Percentiles rank a stretch among this genome's conserved stretches.
phyloP scores from a whole-genome alignment of 2,888 invertebrate species.

The Empis livida region DNA sequence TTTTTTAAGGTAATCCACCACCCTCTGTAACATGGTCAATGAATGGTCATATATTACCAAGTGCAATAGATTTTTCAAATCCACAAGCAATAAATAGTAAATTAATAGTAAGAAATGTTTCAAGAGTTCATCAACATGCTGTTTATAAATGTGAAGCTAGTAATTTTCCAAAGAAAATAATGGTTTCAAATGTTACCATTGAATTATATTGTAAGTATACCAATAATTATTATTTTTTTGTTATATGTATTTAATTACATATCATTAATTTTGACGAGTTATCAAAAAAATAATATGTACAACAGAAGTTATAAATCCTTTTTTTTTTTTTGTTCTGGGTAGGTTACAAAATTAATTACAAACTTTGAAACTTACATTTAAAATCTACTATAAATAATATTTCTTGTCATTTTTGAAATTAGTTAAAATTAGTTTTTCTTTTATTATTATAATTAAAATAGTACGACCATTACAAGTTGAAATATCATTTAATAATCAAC shows the following conservation, averaged over 20 bases:
- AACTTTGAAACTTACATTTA: too few relatives aligned
- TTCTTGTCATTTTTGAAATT: too few relatives aligned
- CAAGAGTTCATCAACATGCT: slow-evolving; percentile 58
- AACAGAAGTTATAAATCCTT: too few relatives aligned
- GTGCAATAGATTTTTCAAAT: slow-evolving; percentile 34
- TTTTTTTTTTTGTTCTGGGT: too few relatives aligned
- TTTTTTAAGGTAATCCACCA: slow-evolving; percentile 52
- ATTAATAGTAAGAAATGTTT: slow-evolving; percentile 45
- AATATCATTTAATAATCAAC: slow-evolving; percentile 66
- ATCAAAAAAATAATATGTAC: too few relatives aligned
- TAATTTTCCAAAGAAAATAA: slow-evolving; percentile 47
- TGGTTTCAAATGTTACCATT: slow-evolving; percentile 54
- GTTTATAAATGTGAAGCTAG: slow-evolving; percentile 65
- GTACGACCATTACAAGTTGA: slow-evolving; percentile 70
- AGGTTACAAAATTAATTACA: too few relatives aligned
- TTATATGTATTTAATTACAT: too few relatives aligned
- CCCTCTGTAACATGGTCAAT: slow-evolving; percentile 67
- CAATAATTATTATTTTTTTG: too few relatives aligned
- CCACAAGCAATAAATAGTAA: slow-evolving; percentile 44
- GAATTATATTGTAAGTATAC: slow-evolving; percentile 61
- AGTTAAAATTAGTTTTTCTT: neutral
- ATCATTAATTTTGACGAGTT: too few relatives aligned
- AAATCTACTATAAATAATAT: neutral
- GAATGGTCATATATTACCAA: slow-evolving; percentile 41
- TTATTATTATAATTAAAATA: slow-evolving; percentile 28